Conservation (phyloP, 2,113 vertebrate genomes). For the Hippocampus mohnikei region DNA sequence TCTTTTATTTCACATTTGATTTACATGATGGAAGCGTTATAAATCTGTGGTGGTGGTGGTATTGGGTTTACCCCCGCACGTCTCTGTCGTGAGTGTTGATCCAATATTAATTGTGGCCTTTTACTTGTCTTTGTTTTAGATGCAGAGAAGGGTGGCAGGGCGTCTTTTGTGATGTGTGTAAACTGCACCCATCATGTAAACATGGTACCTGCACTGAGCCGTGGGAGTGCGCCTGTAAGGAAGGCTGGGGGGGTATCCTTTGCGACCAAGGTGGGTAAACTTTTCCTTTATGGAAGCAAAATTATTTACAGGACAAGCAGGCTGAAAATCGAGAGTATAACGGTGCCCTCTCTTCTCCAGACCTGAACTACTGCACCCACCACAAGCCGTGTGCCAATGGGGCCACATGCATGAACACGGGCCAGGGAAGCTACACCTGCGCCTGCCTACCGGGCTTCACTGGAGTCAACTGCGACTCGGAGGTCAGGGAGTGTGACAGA, state of each 20-base stretch:
- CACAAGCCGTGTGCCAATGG: slow-evolving; percentile 92
- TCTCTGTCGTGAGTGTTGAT: background rate
- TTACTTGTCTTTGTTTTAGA: slow-evolving; percentile 62
- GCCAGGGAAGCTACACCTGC: slow-evolving; percentile 94
- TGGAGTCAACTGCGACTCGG: slow-evolving; percentile 84
- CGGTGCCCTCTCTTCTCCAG: slow-evolving; percentile 60
- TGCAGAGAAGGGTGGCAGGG: slow-evolving; percentile 94
- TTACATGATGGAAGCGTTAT: background rate
- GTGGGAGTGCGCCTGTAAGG: slow-evolving; percentile 90
- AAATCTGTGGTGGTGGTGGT: background rate
- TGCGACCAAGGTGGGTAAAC: slow-evolving; percentile 88
- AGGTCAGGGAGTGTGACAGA: slow-evolving; percentile 92
- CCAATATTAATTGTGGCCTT: background rate
- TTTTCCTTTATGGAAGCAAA: background rate
- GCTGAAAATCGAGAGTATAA: background rate
- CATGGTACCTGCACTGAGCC: slow-evolving; percentile 88
- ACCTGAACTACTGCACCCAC: slow-evolving; percentile 98
- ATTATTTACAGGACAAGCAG: background rate
- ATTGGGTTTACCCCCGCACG: background rate
- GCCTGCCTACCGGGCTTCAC: slow-evolving; percentile 87
- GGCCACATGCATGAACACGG: slow-evolving; percentile 93
- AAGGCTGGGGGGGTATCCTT: slow-evolving; percentile 97
- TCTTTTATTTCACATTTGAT: background rate
- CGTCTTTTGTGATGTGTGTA: slow-evolving; percentile 85
- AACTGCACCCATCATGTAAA: slow-evolving; percentile 88